These are phyloP conservation scores for Cryptotermes secundus DNA, from an alignment of 1,140 invertebrate genomes.

Conservation along the genomic window DNA sequence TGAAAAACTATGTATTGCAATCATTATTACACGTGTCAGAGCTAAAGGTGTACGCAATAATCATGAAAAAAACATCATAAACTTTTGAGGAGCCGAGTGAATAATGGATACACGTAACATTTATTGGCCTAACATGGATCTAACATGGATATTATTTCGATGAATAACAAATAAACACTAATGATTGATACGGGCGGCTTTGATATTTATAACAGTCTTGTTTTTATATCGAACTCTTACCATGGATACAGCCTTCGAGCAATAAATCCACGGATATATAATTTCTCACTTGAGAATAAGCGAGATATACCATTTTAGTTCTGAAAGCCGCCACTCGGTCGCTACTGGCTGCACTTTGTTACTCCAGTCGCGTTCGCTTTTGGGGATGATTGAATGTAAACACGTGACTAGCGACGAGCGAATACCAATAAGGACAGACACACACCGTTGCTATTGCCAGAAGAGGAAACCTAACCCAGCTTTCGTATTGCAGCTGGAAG, in stretches of 20 bases:
- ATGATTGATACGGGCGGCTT: background rate
- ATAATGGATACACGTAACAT: background rate
- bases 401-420: conserved; percentile 27
- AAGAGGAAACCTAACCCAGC: conserved; percentile 4
- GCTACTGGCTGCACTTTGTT: conserved; percentile 26
- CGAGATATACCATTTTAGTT: background rate
- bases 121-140: background rate
- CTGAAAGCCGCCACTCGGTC: background rate
- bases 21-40: background rate
- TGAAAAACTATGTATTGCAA: background rate
- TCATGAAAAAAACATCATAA: background rate
- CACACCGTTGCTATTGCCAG: background rate
- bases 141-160: background rate
- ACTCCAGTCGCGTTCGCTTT: conserved; percentile 28
- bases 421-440: conserved; percentile 29
- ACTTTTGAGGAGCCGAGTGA: background rate
- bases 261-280: background rate
- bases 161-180: background rate
- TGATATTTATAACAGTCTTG: background rate
- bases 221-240: background rate
- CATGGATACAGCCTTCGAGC: background rate
- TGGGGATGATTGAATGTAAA: conserved; percentile 31
- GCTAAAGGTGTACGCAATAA: background rate
- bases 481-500: background rate
- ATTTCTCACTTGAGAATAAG: background rate